Percentiles rank a stretch among this genome's conserved stretches.
These are phyloP conservation scores for Silurus asotus DNA, from an alignment of 2,113 vertebrate species.

Conservation along the genomic window DNA sequence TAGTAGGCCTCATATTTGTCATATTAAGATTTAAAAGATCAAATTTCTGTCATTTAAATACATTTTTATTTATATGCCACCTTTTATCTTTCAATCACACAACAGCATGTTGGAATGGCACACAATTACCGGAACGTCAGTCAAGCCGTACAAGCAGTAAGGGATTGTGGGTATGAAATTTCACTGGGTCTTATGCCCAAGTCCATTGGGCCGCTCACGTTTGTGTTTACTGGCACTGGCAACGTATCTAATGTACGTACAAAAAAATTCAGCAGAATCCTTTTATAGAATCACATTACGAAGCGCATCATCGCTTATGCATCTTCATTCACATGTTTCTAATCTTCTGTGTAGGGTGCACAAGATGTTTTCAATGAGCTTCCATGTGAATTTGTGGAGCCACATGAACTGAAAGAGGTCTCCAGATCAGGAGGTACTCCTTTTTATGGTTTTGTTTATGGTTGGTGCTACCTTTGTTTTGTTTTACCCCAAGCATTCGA, in stretches of 20 bases:
- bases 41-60: background rate
- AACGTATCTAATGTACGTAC: constrained; percentile 92
- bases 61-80: background rate
- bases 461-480: background rate
- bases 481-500: background rate
- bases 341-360: constrained; percentile 79
- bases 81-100: background rate
- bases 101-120: constrained; percentile 95
- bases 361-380: constrained; percentile 93
- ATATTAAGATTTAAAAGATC: background rate
- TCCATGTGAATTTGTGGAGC: constrained; percentile 93
- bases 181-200: constrained; percentile 96
- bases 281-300: background rate
- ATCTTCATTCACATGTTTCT: background rate
- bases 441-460: background rate
- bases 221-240: constrained; percentile 96
- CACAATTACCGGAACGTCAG: constrained; percentile 97
- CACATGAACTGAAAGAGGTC: constrained; percentile 89
- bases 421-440: constrained; percentile 84
- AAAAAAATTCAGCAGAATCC: background rate
- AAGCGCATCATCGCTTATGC: background rate
- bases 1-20: background rate
- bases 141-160: constrained; percentile 94
- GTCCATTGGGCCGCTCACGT: constrained; percentile 92
- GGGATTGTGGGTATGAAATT: constrained; percentile 97